Percentiles rank a stretch among this genome's conserved stretches.
phyloP scores from a whole-genome alignment of 2,797 vertebrate species.

The Emys orbicularis region DNA sequence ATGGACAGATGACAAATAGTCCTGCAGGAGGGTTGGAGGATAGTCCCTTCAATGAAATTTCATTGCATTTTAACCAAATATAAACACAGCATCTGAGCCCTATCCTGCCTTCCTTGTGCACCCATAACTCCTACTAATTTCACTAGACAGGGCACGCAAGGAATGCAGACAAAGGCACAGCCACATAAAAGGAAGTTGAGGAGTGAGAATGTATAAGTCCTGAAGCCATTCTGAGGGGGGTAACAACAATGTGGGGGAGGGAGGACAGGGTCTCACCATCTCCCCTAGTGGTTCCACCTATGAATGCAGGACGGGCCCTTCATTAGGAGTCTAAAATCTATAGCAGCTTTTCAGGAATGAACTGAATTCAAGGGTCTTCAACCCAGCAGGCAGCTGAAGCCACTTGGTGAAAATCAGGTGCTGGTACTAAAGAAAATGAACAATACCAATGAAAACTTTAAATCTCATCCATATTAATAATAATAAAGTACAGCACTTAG shows the following conservation, averaged over 20 bases:
- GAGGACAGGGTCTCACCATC: background rate
- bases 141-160: too few relatives aligned
- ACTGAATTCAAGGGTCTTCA: background rate
- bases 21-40: slow-evolving; percentile 9
- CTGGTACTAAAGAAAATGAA: background rate
- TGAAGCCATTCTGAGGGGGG: background rate
- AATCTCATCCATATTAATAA: background rate
- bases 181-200: background rate
- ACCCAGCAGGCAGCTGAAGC: background rate
- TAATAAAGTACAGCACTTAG: background rate
- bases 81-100: slow-evolving; percentile 11
- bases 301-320: background rate
- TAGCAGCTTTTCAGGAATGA: background rate
- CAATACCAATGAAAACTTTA: background rate
- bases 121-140: background rate
- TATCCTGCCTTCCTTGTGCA: background rate
- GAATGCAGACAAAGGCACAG: too few relatives aligned
- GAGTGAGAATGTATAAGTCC: background rate
- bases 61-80: slow-evolving; percentile 12
- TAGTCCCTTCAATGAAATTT: slow-evolving; percentile 36
- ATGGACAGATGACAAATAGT: slow-evolving; percentile 18
- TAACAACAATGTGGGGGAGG: background rate
- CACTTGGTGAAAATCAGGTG: background rate
- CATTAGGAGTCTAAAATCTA: background rate
- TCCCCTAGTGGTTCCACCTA: background rate